These are phyloP conservation scores for Prietella phreatophila DNA, from an alignment of 2,113 vertebrate species.

Conservation along the genomic window DNA sequence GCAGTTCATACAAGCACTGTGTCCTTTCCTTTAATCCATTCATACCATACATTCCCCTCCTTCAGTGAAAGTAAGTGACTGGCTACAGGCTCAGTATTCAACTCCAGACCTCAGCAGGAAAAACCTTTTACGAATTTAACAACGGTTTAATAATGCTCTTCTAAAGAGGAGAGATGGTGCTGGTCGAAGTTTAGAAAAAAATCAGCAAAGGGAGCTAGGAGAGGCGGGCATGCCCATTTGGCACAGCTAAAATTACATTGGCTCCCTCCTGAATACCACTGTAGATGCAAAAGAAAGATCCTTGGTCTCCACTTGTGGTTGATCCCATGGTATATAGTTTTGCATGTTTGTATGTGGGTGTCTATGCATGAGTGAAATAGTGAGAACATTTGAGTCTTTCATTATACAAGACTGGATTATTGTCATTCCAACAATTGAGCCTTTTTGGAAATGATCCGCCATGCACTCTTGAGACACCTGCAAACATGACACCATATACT, in stretches of 20 bases:
- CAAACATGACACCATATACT: background rate
- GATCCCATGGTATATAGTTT: slow-evolving; percentile 59
- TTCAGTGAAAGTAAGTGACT: slow-evolving; percentile 20
- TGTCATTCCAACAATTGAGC: slow-evolving; percentile 20
- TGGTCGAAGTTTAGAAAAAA: slow-evolving; percentile 56
- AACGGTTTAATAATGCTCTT: background rate
- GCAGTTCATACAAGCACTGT: slow-evolving; percentile 32
- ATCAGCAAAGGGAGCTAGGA: slow-evolving; percentile 61
- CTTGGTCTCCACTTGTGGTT: slow-evolving; percentile 55
- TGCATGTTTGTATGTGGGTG: slow-evolving; percentile 52
- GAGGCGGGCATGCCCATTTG: slow-evolving; percentile 53
- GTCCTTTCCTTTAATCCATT: slow-evolving; percentile 2
- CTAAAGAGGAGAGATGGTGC: slow-evolving; percentile 25
- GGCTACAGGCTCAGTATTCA: slow-evolving; percentile 67
- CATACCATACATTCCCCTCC: slow-evolving; percentile 14
- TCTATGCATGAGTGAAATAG: slow-evolving; percentile 40
- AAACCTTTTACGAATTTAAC: slow-evolving; percentile 47
- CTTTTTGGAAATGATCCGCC: slow-evolving; percentile 12
- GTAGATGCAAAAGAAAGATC: slow-evolving; percentile 61
- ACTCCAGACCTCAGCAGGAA: slow-evolving; percentile 19
- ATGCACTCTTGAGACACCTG: slow-evolving; percentile 3
- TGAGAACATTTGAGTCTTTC: slow-evolving; percentile 8
- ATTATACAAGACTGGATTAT: slow-evolving; percentile 16
- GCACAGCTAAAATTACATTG: slow-evolving; percentile 47
- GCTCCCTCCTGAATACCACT: slow-evolving; percentile 62